These are phyloP conservation scores for Euleptes europaea DNA, from an alignment of 2,113 vertebrate genomes.

Conservation along the genomic window DNA sequence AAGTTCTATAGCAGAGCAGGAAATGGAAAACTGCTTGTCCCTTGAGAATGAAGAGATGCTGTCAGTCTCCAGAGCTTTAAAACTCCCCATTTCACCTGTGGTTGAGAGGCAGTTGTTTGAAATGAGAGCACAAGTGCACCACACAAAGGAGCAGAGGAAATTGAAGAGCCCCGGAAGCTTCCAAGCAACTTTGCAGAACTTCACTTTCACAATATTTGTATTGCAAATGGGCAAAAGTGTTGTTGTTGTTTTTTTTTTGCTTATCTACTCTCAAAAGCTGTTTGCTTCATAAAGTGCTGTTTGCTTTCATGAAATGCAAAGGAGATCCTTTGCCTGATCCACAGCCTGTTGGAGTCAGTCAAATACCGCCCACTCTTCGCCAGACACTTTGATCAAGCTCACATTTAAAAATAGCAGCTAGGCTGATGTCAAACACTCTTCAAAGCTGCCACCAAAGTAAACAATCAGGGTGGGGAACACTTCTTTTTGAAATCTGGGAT, in stretches of 20 bases:
- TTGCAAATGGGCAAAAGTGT: not conserved
- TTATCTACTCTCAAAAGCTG: not conserved
- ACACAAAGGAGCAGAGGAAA: not conserved
- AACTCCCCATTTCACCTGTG: not conserved
- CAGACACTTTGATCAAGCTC: not conserved
- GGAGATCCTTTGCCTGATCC: not conserved
- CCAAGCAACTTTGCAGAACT: not conserved
- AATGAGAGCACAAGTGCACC: not conserved
- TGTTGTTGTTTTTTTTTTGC: not conserved
- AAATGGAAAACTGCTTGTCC: not conserved
- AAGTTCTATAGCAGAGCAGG: not conserved
- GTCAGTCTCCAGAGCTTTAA: accelerated
- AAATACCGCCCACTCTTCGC: not conserved
- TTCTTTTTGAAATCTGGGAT: not conserved
- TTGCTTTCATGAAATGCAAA: not conserved
- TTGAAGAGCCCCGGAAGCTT: not conserved
- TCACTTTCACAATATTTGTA: not conserved
- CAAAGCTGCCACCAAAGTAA: not conserved
- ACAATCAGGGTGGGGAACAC: not conserved
- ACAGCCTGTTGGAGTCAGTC: not conserved
- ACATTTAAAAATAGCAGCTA: not conserved
- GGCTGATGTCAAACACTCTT: not conserved
- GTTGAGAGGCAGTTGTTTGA: not conserved
- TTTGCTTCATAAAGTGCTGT: not conserved
- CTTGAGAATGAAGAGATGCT: accelerated